Percentiles rank a stretch among this genome's conserved stretches.
Conservation (phyloP, 2,888 invertebrate genomes). For the Caenorhabditis sp. region DNA sequence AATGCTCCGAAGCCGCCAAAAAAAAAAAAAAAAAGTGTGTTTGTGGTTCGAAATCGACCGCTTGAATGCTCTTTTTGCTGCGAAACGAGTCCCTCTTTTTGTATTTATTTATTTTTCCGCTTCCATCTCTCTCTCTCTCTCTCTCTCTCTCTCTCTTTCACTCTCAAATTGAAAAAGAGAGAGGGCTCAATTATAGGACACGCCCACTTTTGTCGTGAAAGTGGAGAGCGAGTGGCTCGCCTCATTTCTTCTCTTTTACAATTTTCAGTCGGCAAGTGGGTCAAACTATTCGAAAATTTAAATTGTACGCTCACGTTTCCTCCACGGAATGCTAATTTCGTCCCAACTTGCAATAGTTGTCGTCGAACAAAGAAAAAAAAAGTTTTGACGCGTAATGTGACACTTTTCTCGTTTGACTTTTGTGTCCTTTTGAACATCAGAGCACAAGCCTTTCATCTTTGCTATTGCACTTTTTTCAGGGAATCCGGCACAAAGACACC, state of each 20-base stretch:
- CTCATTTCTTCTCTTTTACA: background rate
- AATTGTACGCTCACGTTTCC: background rate
- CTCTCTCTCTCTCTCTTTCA: no score
- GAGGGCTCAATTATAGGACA: background rate
- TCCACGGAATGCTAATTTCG: background rate
- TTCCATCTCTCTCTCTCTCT: no score
- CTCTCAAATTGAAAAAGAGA: background rate
- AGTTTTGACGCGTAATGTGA: no score
- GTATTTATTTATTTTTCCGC: no score
- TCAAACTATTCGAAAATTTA: no score
- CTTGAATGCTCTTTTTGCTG: no score
- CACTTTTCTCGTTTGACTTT: background rate
- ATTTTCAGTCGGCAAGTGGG: background rate
- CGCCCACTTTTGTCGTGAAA: background rate
- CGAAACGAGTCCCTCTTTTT: no score
- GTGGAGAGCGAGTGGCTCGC: no score
- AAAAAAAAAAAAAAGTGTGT: no score
- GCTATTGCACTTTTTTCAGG: background rate
- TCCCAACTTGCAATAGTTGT: background rate
- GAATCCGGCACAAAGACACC: background rate
- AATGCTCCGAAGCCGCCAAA: no score
- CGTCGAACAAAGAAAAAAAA: background rate
- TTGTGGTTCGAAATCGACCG: no score
- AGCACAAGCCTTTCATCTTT: slow-evolving; percentile 15
- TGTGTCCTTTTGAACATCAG: background rate